Percentiles rank a stretch among this genome's conserved stretches.
Conservation (phyloP, 2,797 vertebrate genomes). For the Anabacerthia variegaticeps region DNA sequence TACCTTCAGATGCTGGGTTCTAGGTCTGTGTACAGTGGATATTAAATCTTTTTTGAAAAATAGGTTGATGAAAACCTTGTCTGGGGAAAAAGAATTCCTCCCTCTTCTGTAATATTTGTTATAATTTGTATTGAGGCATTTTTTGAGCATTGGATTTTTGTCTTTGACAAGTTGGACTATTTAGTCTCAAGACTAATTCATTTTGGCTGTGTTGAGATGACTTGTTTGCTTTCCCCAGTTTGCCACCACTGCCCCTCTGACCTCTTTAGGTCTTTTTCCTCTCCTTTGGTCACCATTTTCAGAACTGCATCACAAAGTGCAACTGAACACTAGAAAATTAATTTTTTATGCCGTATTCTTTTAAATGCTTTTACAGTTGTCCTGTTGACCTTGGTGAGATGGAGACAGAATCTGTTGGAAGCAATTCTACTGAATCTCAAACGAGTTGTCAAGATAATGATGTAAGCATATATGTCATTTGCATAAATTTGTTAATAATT, state of each 20-base stretch:
- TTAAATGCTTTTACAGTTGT: slow-evolving; percentile 69
- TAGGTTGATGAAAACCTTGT: neutral
- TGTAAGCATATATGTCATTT: slow-evolving; percentile 61
- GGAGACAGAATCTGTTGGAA: slow-evolving; percentile 86
- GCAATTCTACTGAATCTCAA: slow-evolving; percentile 75
- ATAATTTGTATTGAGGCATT: neutral
- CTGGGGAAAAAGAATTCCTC: neutral
- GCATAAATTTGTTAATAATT: neutral
- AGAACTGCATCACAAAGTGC: neutral
- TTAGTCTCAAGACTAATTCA: neutral
- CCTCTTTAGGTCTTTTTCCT: neutral
- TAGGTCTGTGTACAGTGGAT: neutral
- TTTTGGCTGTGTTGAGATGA: neutral
- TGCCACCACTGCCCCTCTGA: neutral
- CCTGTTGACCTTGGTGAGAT: slow-evolving; percentile 88
- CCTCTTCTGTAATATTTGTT: neutral
- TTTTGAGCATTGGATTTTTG: neutral
- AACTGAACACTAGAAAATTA: neutral
- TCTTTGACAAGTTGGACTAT: neutral
- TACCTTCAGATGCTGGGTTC: neutral
- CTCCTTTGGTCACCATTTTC: neutral
- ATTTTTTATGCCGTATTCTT: neutral
- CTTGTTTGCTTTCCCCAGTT: neutral
- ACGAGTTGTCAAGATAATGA: slow-evolving; percentile 62
- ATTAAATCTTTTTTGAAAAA: neutral